A percentile compares a stretch with the other conserved stretches of the same genome.
Evolutionary conservation across 2,797 vertebrate species (phyloP).

Genomic region (Borostomias antarcticus): DNA sequence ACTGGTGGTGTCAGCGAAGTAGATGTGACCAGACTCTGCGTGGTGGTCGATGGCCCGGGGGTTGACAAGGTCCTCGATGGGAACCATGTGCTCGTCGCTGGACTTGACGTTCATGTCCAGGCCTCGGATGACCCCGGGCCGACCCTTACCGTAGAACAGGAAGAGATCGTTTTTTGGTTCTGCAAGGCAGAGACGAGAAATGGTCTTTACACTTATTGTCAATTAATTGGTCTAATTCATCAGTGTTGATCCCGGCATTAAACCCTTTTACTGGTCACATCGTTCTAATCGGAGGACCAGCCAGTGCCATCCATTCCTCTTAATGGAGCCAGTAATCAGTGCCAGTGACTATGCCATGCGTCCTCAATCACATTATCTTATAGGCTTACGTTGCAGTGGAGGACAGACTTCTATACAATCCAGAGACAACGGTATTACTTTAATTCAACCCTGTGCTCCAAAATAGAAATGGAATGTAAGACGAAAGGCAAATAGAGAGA

Average conservation of each 20-base stretch:
- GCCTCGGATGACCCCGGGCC: constrained; percentile 92
- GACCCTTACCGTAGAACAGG: constrained; percentile 98
- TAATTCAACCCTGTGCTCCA: constrained; percentile 34
- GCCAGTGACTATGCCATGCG: constrained; percentile 62
- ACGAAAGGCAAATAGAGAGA: constrained; percentile 65
- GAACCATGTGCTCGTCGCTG: constrained; percentile 92
- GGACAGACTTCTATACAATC: constrained; percentile 44
- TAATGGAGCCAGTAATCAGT: constrained; percentile 76
- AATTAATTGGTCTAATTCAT: constrained; percentile 72
- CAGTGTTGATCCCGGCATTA: constrained; percentile 66
- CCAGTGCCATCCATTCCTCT: constrained; percentile 60
- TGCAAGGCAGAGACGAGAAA: constrained; percentile 64
- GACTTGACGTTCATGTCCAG: constrained; percentile 95
- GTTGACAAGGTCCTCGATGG: constrained; percentile 95
- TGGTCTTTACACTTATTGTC: constrained; percentile 41
- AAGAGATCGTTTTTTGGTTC: constrained; percentile 96
- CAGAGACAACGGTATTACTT: constrained; percentile 56
- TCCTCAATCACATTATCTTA: constrained; percentile 62
- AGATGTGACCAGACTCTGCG: constrained; percentile 90
- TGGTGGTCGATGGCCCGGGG: constrained; percentile 96
- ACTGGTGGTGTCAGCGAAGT: constrained; percentile 98
- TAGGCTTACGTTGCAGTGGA: constrained; percentile 45
- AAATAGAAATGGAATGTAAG: constrained; percentile 44
- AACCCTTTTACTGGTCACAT: constrained; percentile 61
- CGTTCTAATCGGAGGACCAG: constrained; percentile 64